Conservation (phyloP, 2,888 invertebrate genomes). For the Drosophila limbata region DNA sequence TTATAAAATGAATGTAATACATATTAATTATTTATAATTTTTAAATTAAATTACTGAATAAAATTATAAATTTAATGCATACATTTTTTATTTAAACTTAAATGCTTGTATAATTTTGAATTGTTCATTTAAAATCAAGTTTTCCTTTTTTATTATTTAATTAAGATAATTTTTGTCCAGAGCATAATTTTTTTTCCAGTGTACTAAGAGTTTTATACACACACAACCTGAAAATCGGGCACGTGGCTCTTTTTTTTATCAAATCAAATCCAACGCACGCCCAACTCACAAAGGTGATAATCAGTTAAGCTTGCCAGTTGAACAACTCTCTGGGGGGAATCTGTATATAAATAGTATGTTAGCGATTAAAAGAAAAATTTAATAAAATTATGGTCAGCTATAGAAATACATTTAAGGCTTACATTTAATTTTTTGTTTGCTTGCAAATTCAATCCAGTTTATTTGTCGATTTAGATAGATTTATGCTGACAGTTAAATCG, state of each 20-base stretch:
- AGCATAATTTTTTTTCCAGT: neutral
- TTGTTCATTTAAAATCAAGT: too few species aligned
- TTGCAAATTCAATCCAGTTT: neutral
- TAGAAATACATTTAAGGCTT: neutral
- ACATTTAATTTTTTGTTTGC: neutral
- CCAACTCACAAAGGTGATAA: conserved; percentile 54
- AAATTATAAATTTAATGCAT: too few species aligned
- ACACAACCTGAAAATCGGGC: conserved; percentile 17
- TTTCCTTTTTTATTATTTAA: too few species aligned
- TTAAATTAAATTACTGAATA: too few species aligned
- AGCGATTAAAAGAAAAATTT: conserved; percentile 18
- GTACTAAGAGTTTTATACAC: conserved; percentile 8
- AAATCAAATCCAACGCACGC: conserved; percentile 26
- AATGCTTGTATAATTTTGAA: too few species aligned
- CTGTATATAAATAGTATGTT: conserved; percentile 30
- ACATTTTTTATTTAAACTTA: too few species aligned
- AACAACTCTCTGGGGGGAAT: conserved; percentile 23
- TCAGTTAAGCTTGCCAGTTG: conserved; percentile 66
- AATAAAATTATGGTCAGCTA: conserved; percentile 11
- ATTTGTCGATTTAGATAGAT: neutral
- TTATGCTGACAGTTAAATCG: conserved; percentile 7
- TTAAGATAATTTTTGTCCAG: too few species aligned
- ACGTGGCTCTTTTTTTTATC: conserved; percentile 55
- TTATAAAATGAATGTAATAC: too few species aligned
- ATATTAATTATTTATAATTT: too few species aligned